Percentiles rank a stretch among this genome's conserved stretches.
phyloP scores from a whole-genome alignment of 2,888 invertebrate species.

The Drosophila sordidula region DNA sequence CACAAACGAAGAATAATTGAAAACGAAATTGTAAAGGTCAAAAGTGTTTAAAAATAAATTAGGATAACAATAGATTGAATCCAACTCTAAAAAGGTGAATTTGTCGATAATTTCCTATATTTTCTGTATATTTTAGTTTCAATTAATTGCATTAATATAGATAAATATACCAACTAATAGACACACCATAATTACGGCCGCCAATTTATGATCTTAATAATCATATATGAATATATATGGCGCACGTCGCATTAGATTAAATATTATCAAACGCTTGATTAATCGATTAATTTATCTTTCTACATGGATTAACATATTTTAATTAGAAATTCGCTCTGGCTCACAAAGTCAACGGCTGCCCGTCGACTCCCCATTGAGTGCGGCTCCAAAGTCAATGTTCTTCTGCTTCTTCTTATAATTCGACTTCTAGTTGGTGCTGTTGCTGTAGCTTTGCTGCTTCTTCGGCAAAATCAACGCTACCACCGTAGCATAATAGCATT shows the following conservation, averaged over 20 bases:
- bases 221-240: not conserved
- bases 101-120: not conserved
- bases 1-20: slow-evolving; percentile 2
- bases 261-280: slow-evolving; percentile 41
- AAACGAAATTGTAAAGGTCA: not conserved
- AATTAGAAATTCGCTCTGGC: slow-evolving; percentile 44
- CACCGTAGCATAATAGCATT: slow-evolving; percentile 73
- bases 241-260: slow-evolving; percentile 27
- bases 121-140: not conserved
- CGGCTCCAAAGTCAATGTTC: slow-evolving; percentile 58
- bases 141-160: not conserved
- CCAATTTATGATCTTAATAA: slow-evolving; percentile 31
- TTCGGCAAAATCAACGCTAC: slow-evolving; percentile 65
- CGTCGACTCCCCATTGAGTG: slow-evolving; percentile 21
- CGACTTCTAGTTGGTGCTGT: slow-evolving; percentile 14
- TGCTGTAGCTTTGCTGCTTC: slow-evolving; percentile 9
- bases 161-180: slow-evolving; percentile 3
- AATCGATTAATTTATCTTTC: slow-evolving; percentile 51
- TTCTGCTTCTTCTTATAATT: slow-evolving; percentile 10
- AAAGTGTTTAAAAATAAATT: not conserved
- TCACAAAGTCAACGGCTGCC: slow-evolving; percentile 10
- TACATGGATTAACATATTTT: slow-evolving; percentile 58
- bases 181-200: slow-evolving; percentile 3
- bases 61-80: not conserved
- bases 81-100: too few relatives aligned